Evolutionary conservation across 2,113 vertebrate species (phyloP).

Genomic region (Gobius niger): DNA sequence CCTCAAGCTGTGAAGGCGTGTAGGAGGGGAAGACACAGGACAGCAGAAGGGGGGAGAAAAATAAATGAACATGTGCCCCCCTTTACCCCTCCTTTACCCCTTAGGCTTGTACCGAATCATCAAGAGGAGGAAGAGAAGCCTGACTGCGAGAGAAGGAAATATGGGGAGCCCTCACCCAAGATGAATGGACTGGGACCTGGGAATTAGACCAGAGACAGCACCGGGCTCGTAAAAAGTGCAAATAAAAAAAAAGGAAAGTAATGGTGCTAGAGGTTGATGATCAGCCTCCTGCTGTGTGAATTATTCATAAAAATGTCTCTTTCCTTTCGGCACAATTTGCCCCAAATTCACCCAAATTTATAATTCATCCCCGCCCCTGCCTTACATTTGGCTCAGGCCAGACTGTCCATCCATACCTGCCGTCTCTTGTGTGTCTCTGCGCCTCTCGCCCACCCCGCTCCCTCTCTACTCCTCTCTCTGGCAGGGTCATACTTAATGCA

Average conservation of each 20-base stretch:
- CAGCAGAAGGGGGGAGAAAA: conserved; percentile 50
- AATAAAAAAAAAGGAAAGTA: conserved; percentile 51
- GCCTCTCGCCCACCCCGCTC: conserved; percentile 20
- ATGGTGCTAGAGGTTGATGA: conserved; percentile 57
- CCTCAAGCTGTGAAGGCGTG: conserved; percentile 77
- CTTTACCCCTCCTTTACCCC: conserved; percentile 58
- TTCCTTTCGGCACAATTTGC: conserved; percentile 75
- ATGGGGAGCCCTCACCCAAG: conserved; percentile 5
- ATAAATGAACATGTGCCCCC: conserved; percentile 75
- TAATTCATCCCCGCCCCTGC: conserved; percentile 74
- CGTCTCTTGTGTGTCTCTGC: conserved; percentile 48
- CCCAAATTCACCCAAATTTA: conserved; percentile 78
- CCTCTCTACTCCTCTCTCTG: conserved; percentile 52
- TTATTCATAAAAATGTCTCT: conserved; percentile 74
- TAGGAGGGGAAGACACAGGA: conserved; percentile 54
- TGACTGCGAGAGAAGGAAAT: conserved; percentile 20
- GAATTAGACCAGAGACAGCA: conserved; percentile 21
- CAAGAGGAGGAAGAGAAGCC: conserved; percentile 52
- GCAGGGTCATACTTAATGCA: conserved; percentile 70
- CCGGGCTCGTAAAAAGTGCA: conserved; percentile 47
- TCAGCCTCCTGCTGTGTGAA: conserved; percentile 70
- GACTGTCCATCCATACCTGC: conserved; percentile 58
- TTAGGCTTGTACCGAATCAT: conserved; percentile 66
- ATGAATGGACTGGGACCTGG: conserved; percentile 25
- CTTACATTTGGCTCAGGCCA: conserved; percentile 47